phyloP scores from a whole-genome alignment of 2,113 vertebrate genomes.

The Microcebus jonahi region DNA sequence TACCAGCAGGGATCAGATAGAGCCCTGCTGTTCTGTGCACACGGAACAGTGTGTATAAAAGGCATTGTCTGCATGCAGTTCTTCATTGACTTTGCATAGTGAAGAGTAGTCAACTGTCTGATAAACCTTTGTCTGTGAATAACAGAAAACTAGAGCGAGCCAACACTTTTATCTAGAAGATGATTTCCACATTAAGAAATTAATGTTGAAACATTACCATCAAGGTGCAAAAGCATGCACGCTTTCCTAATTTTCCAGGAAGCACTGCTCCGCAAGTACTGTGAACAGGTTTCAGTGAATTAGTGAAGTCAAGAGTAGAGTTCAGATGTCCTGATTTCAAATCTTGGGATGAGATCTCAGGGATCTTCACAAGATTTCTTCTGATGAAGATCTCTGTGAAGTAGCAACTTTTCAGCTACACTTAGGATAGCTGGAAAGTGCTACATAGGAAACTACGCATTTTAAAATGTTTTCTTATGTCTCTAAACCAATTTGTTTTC shows the following conservation, averaged over 20 bases:
- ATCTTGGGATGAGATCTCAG: background rate
- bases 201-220: too few relatives aligned
- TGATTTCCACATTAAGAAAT: background rate
- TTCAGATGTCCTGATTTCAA: background rate
- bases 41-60: too few relatives aligned
- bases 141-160: background rate
- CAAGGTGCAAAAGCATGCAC: background rate
- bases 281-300: background rate
- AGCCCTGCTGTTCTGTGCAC: rapidly evolving
- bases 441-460: background rate
- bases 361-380: background rate
- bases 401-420: background rate
- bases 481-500: background rate
- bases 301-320: background rate
- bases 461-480: background rate
- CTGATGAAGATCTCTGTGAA: background rate
- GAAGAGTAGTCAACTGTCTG: background rate
- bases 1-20: background rate
- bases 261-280: background rate
- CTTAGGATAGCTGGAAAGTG: background rate
- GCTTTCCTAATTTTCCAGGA: background rate
- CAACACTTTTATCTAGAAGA: background rate
- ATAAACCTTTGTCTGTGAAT: background rate
- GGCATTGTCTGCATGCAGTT: background rate
- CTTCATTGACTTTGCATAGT: background rate